Evolutionary conservation across 2,113 vertebrate species (phyloP).

Genomic region (Herpailurus yagouaroundi): DNA sequence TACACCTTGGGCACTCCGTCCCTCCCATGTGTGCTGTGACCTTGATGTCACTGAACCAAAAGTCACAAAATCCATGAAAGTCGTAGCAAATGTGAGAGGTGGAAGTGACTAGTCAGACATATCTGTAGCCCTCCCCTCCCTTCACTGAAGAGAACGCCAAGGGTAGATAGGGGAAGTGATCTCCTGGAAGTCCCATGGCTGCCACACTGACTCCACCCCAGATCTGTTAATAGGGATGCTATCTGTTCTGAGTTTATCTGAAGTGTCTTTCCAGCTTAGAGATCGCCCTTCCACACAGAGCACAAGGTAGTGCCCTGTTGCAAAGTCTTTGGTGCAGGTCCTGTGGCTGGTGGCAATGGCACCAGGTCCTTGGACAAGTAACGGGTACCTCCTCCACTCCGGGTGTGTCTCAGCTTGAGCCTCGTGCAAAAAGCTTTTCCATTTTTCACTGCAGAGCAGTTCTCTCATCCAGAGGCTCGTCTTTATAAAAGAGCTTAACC

Average conservation of each 20-base stretch:
- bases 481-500: neutral
- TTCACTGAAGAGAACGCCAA: neutral
- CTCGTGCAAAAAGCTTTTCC: neutral
- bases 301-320: neutral
- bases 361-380: neutral
- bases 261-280: neutral
- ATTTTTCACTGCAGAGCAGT: neutral
- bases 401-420: neutral
- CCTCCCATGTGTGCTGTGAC: neutral
- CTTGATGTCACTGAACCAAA: slow-evolving; percentile 15
- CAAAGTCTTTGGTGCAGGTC: neutral
- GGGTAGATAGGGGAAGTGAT: neutral
- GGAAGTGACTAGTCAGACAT: neutral
- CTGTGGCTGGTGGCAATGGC: neutral
- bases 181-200: neutral
- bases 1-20: neutral
- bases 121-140: neutral
- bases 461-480: neutral
- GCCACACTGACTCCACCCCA: neutral
- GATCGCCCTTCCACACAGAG: accelerated
- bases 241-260: neutral
- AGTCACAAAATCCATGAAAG: neutral
- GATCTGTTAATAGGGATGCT: neutral
- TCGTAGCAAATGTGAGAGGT: neutral
- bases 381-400: accelerated